A percentile compares a stretch with the other conserved stretches of the same genome.
Evolutionary conservation across 2,113 vertebrate species (phyloP).

Genomic region (Speoplatyrhinus poulsoni): DNA sequence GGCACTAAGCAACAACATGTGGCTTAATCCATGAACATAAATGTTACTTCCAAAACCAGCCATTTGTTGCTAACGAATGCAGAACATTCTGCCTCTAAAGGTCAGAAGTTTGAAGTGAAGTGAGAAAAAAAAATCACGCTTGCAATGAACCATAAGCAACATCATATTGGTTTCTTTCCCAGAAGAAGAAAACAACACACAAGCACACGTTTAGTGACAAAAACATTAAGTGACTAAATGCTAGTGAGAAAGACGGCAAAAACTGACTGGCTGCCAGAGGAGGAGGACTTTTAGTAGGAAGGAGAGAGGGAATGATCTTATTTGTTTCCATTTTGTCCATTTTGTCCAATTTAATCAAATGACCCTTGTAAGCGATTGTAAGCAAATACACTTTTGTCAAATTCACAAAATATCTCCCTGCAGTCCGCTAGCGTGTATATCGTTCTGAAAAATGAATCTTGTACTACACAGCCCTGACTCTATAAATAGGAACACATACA

Average conservation of each 20-base stretch:
- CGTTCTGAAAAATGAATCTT: too few relatives aligned
- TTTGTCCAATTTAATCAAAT: slow-evolving; percentile 51
- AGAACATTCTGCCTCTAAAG: too few relatives aligned
- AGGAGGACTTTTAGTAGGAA: background rate
- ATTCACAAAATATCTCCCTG: too few relatives aligned
- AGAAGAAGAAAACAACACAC: background rate
- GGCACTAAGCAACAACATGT: too few relatives aligned
- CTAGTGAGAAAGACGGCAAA: background rate
- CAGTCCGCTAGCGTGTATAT: too few relatives aligned
- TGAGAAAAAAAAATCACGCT: background rate
- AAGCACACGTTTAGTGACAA: slow-evolving; percentile 20
- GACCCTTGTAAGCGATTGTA: too few relatives aligned
- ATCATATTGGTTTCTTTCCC: background rate
- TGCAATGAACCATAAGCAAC: background rate
- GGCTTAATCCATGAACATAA: too few relatives aligned
- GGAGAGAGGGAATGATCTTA: slow-evolving; percentile 10
- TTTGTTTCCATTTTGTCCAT: slow-evolving; percentile 54
- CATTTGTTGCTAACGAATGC: too few relatives aligned
- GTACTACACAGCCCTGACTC: too few relatives aligned
- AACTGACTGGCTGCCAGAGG: background rate
- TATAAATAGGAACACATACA: too few relatives aligned
- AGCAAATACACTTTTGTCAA: too few relatives aligned
- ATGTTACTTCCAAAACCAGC: too few relatives aligned
- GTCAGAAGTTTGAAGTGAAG: background rate
- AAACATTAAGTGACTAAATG: slow-evolving; percentile 15